These are phyloP conservation scores for Meteorus sp. DNA, from an alignment of 1,140 invertebrate genomes.

Conservation along the genomic window DNA sequence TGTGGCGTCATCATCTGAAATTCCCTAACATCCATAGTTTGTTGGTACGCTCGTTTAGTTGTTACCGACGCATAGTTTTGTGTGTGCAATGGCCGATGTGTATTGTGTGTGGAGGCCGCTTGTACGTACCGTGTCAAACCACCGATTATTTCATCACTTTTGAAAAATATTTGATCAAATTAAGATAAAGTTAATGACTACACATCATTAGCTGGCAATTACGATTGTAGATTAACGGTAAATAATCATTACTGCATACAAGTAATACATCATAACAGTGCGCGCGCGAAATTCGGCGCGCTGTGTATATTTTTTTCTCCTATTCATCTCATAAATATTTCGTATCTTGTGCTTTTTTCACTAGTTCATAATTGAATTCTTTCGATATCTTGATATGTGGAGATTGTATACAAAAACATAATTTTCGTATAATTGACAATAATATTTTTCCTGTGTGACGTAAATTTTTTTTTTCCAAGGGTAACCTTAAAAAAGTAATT, in stretches of 20 bases:
- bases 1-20: not conserved
- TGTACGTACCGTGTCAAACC: conserved; percentile 38
- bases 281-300: conserved; percentile 10
- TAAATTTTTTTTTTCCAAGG: not conserved
- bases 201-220: not conserved
- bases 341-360: not conserved
- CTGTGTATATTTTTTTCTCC: not conserved
- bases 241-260: not conserved
- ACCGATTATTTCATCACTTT: not conserved
- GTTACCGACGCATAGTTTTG: conserved; percentile 34
- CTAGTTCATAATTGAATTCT: conserved; percentile 17
- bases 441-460: not conserved
- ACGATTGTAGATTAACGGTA: conserved; percentile 11
- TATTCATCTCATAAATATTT: not conserved
- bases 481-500: conserved; percentile 3
- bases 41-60: conserved; percentile 29
- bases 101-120: conserved; percentile 33
- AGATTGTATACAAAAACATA: not conserved
- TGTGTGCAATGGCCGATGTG: conserved; percentile 37
- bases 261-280: conserved; percentile 3
- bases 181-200: not conserved
- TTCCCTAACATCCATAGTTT: not conserved
- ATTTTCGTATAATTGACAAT: not conserved
- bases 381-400: not conserved
- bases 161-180: conserved; percentile 9